Evolutionary conservation across 2,113 vertebrate species (phyloP), one percentile per base, ranked within the genome.

Genomic region (Zapornia atra): DNA sequence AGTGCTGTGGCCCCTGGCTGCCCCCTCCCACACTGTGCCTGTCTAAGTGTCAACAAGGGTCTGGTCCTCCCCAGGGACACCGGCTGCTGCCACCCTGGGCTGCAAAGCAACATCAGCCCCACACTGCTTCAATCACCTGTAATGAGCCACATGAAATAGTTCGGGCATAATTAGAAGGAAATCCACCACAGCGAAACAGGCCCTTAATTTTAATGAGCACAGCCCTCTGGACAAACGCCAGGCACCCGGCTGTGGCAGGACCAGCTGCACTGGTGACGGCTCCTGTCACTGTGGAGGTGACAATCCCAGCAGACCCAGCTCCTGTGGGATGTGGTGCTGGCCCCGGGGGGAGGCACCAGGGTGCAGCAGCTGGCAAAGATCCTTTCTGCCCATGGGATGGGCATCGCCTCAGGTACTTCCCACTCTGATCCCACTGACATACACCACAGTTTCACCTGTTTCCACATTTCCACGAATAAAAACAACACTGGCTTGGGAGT

Each of bases 141-240:
- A 96, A 96, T 82, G 84, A 96, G 33, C 65, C 22, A 75, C 90
- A 68, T 48, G 42, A 91, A 95, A 66, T 33, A 78, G 73, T 57
- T 56, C 42, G 51, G 33, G 12, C 48, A 34, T 89, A 91, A 96
- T 96, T 92, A 97, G 86, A 97, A 81, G 28, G 51, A 42, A 72
- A 91, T 63, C 72, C 51, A 66, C 89, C 44, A 34, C 3, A 57
- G 56, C 40, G 81, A 94, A 94, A 73, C 15, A 84, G 65, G 73
- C 73, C 90, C 90, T 92, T 92, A 89, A 78, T 86, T 92, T 91
- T 94, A 95, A 96, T 2, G 9, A 97, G 86, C 4, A 2, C 46
- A 54, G 86, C 54, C n/a, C 46, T 92, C 87, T 92, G 93, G 90
- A 91, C 60, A 54, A 53, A 48, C 1, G 46, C 92, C 87, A 94